A percentile compares a stretch with the other conserved stretches of the same genome.
Evolutionary conservation across 1,140 invertebrate genomes (phyloP).

Genomic region (Carcinoscorpius rotundicauda): DNA sequence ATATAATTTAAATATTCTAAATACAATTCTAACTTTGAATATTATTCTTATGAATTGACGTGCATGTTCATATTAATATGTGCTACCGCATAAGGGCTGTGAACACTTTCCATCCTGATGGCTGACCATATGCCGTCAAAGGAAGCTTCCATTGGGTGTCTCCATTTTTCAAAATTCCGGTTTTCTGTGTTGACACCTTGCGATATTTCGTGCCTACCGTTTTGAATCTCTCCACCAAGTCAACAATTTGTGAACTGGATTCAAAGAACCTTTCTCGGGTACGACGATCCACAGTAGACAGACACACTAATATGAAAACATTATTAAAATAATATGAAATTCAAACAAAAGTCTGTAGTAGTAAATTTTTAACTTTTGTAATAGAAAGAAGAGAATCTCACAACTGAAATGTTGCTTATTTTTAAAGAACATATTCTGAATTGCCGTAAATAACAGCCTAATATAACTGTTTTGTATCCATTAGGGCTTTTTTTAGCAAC

Average conservation of each 20-base stretch:
- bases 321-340: background rate
- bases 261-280: constrained; percentile 78
- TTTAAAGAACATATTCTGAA: no score
- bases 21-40: no score
- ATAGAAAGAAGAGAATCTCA: no score
- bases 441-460: no score
- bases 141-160: constrained; percentile 22
- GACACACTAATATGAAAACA: constrained; percentile 47
- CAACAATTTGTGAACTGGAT: constrained; percentile 82
- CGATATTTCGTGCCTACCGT: constrained; percentile 55
- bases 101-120: constrained; percentile 53
- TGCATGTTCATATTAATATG: no score
- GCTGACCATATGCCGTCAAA: constrained; percentile 49
- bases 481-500: no score
- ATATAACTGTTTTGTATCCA: no score
- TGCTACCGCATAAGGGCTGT: constrained; percentile 40
- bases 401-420: no score
- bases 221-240: constrained; percentile 81
- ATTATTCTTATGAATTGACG: no score
- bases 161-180: constrained; percentile 10
- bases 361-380: no score
- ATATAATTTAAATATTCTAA: no score
- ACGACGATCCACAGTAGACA: constrained; percentile 79
- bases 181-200: constrained; percentile 33
- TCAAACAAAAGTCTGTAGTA: background rate